These are phyloP conservation scores for Hydractinia symbiolongicarpus DNA, from an alignment of 30 jellyfish, hydroid and myxozoan genomes.

Conservation along the genomic window DNA sequence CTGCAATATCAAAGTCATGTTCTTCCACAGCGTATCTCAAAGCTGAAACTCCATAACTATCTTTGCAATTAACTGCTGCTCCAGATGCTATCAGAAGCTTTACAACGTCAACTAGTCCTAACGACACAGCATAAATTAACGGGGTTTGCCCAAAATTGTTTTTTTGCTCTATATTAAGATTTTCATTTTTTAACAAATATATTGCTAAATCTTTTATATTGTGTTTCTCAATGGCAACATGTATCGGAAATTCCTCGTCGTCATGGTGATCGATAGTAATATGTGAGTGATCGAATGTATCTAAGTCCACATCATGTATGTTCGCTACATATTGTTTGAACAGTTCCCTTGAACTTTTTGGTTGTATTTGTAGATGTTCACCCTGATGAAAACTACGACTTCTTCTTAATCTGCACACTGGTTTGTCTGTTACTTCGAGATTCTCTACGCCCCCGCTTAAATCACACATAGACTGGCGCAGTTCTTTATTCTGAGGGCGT, in stretches of 20 bases:
- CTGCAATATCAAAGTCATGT: constrained; percentile 37
- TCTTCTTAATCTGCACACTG: constrained; percentile 17
- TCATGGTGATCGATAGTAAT: not conserved
- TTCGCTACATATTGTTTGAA: constrained; percentile 22
- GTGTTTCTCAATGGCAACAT: constrained; percentile 29
- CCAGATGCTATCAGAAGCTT: constrained; percentile 33
- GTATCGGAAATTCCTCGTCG: constrained; percentile 20
- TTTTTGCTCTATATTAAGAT: constrained; percentile 20
- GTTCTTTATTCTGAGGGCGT: constrained; percentile 2
- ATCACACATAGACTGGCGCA: constrained; percentile 32
- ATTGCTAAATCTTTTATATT: constrained; percentile 14
- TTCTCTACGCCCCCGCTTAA: constrained; percentile 11
- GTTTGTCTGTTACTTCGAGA: not conserved
- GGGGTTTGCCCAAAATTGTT: constrained; percentile 28
- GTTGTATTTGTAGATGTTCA: constrained; percentile 21
- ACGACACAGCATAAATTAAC: constrained; percentile 26
- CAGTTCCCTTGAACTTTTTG: constrained; percentile 6
- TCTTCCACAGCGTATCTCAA: constrained; percentile 27
- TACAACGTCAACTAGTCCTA: constrained; percentile 27
- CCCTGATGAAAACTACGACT: constrained; percentile 9
- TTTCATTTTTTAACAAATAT: constrained; percentile 15
- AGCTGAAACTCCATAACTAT: constrained; percentile 32
- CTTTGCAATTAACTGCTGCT: constrained; percentile 27
- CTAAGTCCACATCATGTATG: constrained; percentile 23
- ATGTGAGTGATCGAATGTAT: not conserved